Base-by-base conservation (phyloP, 2,797 vertebrate genomes). In the Rhincodon typus region DNA sequence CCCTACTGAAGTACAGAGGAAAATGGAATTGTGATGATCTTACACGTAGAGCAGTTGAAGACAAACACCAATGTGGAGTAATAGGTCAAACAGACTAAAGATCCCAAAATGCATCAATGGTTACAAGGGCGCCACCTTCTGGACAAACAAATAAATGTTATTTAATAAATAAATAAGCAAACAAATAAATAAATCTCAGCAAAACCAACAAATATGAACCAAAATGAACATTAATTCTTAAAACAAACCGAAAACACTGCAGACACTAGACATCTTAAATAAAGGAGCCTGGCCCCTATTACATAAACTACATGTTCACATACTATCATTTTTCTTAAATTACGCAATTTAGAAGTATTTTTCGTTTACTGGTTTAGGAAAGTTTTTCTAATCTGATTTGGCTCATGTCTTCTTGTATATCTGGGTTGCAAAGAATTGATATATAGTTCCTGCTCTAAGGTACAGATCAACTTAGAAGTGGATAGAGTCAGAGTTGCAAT, bases 381-480 rank as follows among this genome's bases (percentile, higher is more conserved):
- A 62, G 62, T 66, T 7, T 94, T 94, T 38, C 66, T 42, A 42
- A 69, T 42, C 91, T 42, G 21, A 4, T 25, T 23, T 23, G 62
- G 30, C 19, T 21, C n/a, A 25, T 69, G 53, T 5, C 13, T 25
- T 23, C 72, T 3, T 53, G 62, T 57, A 46, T 34, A 79, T 30
- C 0, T 0, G 3, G 86, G 0, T 2, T 38, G 42, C 50, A 0
- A 0, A 62, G 57, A 0, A 0, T 19, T 27, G 30, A 67, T 38
- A 25, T 30, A 12, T 46, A 67, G 34, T n/a, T 66, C 17, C 62
- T 66, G 27, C 42, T 7, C 66, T 27, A 6, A 15, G 77, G 17
- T 15, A 82, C 79, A 82, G 3, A n/a, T 79, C n/a, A 79, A 34
- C 34, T n/a, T 79, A 17, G 3, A 42, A 82, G 21, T 53, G 42